These are phyloP conservation scores for Tinea trinotella DNA, from an alignment of 2,888 invertebrate genomes.

Conservation along the genomic window DNA sequence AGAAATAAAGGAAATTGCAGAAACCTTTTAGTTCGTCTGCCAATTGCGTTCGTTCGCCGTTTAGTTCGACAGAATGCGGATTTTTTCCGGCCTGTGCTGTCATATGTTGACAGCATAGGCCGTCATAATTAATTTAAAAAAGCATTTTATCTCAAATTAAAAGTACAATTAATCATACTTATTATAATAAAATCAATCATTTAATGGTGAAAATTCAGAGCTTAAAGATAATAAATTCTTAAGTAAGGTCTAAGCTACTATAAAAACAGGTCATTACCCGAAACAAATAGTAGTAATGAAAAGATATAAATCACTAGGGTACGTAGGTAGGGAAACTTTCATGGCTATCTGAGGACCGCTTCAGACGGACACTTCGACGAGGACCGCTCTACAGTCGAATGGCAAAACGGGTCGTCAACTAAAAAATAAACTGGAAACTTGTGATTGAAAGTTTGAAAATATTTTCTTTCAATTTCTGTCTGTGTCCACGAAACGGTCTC, in stretches of 20 bases:
- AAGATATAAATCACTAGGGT: constrained; percentile 12
- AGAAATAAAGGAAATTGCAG: no score
- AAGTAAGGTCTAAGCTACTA: constrained; percentile 10
- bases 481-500: no score
- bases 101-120: no score
- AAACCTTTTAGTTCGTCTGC: no score
- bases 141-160: no score
- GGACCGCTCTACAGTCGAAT: not conserved
- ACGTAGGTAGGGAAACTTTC: not conserved
- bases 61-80: no score
- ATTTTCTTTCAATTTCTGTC: not conserved
- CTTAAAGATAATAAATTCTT: constrained; percentile 1
- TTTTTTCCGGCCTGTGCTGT: no score
- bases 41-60: no score
- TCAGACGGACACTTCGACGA: constrained; percentile 4
- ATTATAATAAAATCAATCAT: not conserved
- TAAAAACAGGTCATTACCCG: constrained; percentile 9
- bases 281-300: constrained; percentile 13
- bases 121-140: no score
- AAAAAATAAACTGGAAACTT: not conserved
- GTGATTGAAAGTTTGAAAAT: not conserved
- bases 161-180: no score
- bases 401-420: constrained; percentile 1
- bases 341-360: constrained; percentile 6
- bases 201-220: not conserved